Percentiles rank a stretch among this genome's conserved stretches.
Evolutionary conservation across 2,888 invertebrate species (phyloP).

Genomic region (Drosophila ustulata): DNA sequence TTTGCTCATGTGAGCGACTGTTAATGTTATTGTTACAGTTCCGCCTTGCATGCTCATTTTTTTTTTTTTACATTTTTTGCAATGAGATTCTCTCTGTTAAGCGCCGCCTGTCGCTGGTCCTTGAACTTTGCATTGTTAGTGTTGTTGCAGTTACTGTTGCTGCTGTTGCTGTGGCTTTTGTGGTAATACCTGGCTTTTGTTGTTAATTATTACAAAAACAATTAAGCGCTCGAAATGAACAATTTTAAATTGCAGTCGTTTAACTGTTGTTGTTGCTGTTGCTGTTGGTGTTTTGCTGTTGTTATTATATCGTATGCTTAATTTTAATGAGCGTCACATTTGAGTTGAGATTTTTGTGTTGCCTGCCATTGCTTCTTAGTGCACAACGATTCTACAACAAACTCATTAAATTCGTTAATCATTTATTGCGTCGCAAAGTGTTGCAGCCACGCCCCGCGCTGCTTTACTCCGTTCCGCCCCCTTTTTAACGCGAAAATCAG

Average conservation of each 20-base stretch:
- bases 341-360: slow-evolving; percentile 35
- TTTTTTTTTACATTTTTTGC: slow-evolving; percentile 2
- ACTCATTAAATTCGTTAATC: slow-evolving; percentile 77
- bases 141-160: slow-evolving; percentile 24
- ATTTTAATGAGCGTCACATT: slow-evolving; percentile 77
- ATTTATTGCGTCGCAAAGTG: slow-evolving; percentile 70
- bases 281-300: slow-evolving; percentile 36
- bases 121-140: slow-evolving; percentile 57
- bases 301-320: slow-evolving; percentile 69
- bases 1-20: slow-evolving; percentile 12
- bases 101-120: slow-evolving; percentile 48
- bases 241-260: slow-evolving; percentile 76
- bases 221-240: slow-evolving; percentile 71
- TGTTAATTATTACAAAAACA: slow-evolving; percentile 78
- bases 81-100: slow-evolving; percentile 29
- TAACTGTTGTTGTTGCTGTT: slow-evolving; percentile 55
- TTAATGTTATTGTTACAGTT: slow-evolving; percentile 50
- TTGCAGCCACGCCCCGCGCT: slow-evolving; percentile 55
- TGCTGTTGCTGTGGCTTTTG: slow-evolving; percentile 32
- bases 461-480: slow-evolving; percentile 20
- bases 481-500: slow-evolving; percentile 53
- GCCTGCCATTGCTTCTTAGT: slow-evolving; percentile 46
- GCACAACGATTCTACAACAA: slow-evolving; percentile 75
- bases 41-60: slow-evolving; percentile 49
- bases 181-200: slow-evolving; percentile 49